These are phyloP conservation scores for Peromyscus nudipes DNA, from an alignment of 2,797 vertebrate species.

Conservation along the genomic window DNA sequence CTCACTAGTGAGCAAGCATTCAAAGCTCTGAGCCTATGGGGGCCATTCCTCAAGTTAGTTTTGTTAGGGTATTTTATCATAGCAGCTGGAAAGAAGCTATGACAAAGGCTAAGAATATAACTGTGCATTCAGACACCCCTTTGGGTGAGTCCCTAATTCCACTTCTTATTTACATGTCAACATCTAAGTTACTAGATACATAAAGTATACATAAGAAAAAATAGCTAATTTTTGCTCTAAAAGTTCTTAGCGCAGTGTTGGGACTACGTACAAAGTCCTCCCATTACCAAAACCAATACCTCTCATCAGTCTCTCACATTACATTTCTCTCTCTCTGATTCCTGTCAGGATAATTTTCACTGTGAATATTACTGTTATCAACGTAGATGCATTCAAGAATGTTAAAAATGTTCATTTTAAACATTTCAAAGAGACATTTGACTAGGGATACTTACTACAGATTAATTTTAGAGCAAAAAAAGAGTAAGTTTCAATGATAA, in stretches of 20 bases:
- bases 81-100: not conserved
- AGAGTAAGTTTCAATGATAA: not conserved
- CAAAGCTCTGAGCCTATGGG: not conserved
- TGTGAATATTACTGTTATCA: not conserved
- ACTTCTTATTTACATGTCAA: not conserved
- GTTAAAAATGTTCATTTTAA: constrained; percentile 43
- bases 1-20: not conserved
- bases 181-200: not conserved
- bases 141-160: not conserved
- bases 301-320: not conserved
- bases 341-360: not conserved
- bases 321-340: not conserved
- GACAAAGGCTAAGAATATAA: not conserved
- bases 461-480: constrained; percentile 55
- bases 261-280: not conserved
- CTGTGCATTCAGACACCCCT: not conserved
- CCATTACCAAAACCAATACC: not conserved
- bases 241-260: not conserved
- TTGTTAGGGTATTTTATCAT: not conserved
- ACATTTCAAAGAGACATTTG: not conserved
- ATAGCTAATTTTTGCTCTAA: not conserved
- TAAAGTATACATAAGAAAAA: not conserved
- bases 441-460: not conserved
- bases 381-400: not conserved
- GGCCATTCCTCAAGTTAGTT: not conserved